Conservation (phyloP, 2,888 invertebrate species). For the Marronus borbonicus region DNA sequence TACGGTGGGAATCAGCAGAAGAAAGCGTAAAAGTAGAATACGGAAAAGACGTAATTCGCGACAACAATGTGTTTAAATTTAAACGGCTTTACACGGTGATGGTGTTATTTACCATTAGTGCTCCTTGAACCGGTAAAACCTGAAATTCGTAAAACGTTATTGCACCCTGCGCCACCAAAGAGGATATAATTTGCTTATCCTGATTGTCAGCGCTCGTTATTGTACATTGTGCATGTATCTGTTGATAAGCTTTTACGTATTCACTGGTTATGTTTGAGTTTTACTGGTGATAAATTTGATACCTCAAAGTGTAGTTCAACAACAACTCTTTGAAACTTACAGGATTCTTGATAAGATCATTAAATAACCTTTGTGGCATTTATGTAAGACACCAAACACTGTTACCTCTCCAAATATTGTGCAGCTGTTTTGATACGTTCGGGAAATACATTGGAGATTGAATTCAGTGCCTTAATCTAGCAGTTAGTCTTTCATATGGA, state of each 20-base stretch:
- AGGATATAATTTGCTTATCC: constrained; percentile 35
- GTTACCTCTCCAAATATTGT: too few relatives aligned
- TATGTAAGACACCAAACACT: too few relatives aligned
- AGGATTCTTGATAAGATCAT: too few relatives aligned
- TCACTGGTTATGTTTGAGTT: not conserved
- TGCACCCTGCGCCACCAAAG: constrained; percentile 6
- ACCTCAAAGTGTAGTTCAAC: too few relatives aligned
- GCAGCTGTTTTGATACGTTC: too few relatives aligned
- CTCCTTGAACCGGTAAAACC: constrained; percentile 29
- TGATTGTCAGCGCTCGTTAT: constrained; percentile 5
- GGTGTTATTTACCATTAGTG: constrained; percentile 44
- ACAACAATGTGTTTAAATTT: constrained; percentile 48
- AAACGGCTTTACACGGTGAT: constrained; percentile 40
- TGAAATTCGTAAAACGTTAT: constrained; percentile 39
- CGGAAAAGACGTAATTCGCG: constrained; percentile 39
- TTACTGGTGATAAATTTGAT: not conserved
- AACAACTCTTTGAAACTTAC: too few relatives aligned
- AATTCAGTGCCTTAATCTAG: too few relatives aligned
- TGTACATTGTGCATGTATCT: not conserved
- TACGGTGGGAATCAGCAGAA: constrained; percentile 34
- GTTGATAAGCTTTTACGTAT: not conserved
- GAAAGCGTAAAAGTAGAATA: constrained; percentile 26
- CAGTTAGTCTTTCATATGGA: too few relatives aligned
- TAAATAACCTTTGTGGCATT: too few relatives aligned
- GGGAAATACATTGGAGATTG: too few relatives aligned